These are phyloP conservation scores for Tinamus major DNA, from an alignment of 2,797 vertebrate species.

Conservation along the genomic window DNA sequence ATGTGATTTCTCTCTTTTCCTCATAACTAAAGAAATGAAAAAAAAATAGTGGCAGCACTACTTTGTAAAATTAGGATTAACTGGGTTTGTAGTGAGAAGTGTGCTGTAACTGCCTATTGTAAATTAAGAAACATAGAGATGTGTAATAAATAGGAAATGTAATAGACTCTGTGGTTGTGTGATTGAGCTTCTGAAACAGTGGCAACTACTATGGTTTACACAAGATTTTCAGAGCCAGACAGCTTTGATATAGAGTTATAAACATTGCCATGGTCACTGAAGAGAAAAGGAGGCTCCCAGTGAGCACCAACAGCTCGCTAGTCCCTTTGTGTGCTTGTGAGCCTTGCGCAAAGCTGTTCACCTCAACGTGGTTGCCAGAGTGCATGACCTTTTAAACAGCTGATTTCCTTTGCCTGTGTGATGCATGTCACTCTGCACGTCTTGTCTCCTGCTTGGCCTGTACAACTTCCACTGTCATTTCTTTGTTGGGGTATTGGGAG, in stretches of 20 bases:
- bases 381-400: slow-evolving; percentile 7
- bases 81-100: slow-evolving; percentile 33
- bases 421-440: background rate
- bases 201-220: background rate
- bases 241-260: background rate
- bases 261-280: background rate
- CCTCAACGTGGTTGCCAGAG: background rate
- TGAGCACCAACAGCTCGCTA: background rate
- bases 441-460: background rate
- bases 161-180: slow-evolving; percentile 1
- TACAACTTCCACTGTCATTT: background rate
- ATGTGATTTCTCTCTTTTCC: slow-evolving; percentile 35
- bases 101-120: slow-evolving; percentile 23
- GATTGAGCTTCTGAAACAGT: background rate
- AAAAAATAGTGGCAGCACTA: background rate
- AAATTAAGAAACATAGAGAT: background rate
- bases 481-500: background rate
- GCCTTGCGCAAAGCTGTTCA: background rate
- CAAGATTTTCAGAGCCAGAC: background rate
- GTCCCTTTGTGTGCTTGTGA: background rate
- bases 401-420: background rate
- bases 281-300: background rate
- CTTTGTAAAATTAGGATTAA: slow-evolving; percentile 11
- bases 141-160: slow-evolving; percentile 31
- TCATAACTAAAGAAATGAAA: background rate